Percentiles rank a stretch among this genome's conserved stretches.
These are phyloP conservation scores for Nasonia giraulti DNA, from an alignment of 1,140 invertebrate species.

Conservation along the genomic window DNA sequence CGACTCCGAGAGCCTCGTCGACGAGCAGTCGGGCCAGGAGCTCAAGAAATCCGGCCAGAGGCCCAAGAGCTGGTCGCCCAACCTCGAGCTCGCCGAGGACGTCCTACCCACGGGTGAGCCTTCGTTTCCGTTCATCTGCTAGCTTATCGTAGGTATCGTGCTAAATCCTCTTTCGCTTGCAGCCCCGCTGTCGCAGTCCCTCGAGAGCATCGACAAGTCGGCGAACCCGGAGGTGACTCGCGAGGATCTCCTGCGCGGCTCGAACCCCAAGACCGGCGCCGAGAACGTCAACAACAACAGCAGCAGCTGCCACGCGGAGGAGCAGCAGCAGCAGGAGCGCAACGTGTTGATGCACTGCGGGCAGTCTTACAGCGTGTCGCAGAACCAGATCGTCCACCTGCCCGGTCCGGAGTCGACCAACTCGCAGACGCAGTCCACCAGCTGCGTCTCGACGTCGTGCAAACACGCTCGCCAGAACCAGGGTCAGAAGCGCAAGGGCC, in stretches of 20 bases:
- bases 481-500: slow-evolving; percentile 74
- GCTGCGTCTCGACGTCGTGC: slow-evolving; percentile 77
- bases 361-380: slow-evolving; percentile 89
- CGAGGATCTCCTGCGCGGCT: slow-evolving; percentile 67
- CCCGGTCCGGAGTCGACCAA: slow-evolving; percentile 67
- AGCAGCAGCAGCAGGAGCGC: slow-evolving; percentile 74
- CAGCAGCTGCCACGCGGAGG: slow-evolving; percentile 47
- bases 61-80: slow-evolving; percentile 89
- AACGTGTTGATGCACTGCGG: slow-evolving; percentile 89
- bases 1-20: not conserved
- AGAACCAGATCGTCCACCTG: slow-evolving; percentile 89
- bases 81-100: slow-evolving; percentile 78
- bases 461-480: slow-evolving; percentile 72
- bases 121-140: not conserved
- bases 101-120: slow-evolving; percentile 73
- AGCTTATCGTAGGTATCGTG: not conserved
- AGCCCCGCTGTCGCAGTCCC: slow-evolving; percentile 73
- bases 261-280: slow-evolving; percentile 58
- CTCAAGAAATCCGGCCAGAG: slow-evolving; percentile 73
- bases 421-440: slow-evolving; percentile 71
- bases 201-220: slow-evolving; percentile 73
- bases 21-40: slow-evolving; percentile 62
- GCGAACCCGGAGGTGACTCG: slow-evolving; percentile 67
- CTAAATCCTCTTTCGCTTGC: not conserved
- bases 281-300: slow-evolving; percentile 16